Percentiles rank a stretch among this genome's conserved stretches.
phyloP scores from a whole-genome alignment of 2,888 invertebrate species.

The Rapana venosa region DNA sequence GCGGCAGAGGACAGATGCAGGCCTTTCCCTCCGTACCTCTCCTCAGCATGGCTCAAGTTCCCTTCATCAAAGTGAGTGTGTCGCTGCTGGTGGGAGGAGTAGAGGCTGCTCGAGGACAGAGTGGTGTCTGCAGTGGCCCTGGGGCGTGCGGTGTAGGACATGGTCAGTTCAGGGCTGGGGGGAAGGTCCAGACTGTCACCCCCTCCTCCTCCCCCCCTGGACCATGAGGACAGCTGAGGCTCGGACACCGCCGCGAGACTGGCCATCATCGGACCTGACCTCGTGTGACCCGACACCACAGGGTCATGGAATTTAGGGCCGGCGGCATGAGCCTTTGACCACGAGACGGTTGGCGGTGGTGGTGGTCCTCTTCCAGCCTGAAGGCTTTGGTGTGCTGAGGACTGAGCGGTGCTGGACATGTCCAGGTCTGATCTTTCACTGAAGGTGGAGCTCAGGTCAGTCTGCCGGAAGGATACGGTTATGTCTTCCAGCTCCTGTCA shows the following conservation, averaged over 20 bases:
- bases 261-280: neutral
- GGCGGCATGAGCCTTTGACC: neutral
- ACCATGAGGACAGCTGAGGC: conserved; percentile 22
- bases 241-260: neutral
- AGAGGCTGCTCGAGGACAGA: neutral
- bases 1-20: neutral
- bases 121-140: neutral
- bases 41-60: no score
- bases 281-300: neutral
- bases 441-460: conserved; percentile 14
- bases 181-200: neutral
- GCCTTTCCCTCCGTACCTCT: no score
- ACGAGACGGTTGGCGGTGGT: neutral
- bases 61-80: neutral
- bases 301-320: neutral
- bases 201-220: neutral
- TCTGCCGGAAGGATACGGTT: conserved; percentile 12
- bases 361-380: neutral
- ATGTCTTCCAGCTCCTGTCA: conserved; percentile 22
- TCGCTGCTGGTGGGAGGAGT: neutral
- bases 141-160: neutral
- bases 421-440: neutral
- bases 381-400: neutral
- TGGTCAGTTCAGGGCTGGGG: conserved; percentile 30
- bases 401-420: neutral